Evolutionary conservation across 1,140 invertebrate genomes (phyloP).

Genomic region (Hylaeus volcanicus): DNA sequence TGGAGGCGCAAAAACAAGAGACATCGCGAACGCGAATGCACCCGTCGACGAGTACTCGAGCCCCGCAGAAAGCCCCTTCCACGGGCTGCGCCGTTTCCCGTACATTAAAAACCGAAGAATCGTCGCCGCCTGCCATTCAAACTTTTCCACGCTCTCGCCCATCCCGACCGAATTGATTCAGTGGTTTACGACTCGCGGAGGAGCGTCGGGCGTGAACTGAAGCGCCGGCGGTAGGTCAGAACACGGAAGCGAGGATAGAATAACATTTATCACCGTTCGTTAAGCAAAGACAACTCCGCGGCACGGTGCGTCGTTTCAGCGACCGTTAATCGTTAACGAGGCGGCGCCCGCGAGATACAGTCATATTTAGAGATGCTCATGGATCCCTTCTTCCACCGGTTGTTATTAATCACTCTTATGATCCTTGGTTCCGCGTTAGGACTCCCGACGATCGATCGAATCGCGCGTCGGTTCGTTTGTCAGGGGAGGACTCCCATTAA

Average conservation of each 20-base stretch:
- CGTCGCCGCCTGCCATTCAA: neutral
- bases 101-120: conserved; percentile 13
- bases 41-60: neutral
- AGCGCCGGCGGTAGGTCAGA: neutral
- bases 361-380: conserved; percentile 32
- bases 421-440: conserved; percentile 34
- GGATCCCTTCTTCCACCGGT: neutral
- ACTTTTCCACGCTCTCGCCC: neutral
- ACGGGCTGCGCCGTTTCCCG: neutral
- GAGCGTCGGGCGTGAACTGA: conserved; percentile 12
- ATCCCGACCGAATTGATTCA: neutral
- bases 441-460: conserved; percentile 51
- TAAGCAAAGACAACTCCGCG: conserved; percentile 20
- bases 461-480: conserved; percentile 5
- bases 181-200: conserved; percentile 5
- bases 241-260: neutral
- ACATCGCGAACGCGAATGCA: neutral
- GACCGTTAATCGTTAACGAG: conserved; percentile 40
- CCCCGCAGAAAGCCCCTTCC: neutral
- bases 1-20: neutral
- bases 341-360: conserved; percentile 3
- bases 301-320: conserved; percentile 41
- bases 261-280: conserved; percentile 40
- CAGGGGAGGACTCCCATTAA: too few species aligned
- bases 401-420: conserved; percentile 44